phyloP scores from a whole-genome alignment of 2,113 vertebrate species.

The Bettongia penicillata region DNA sequence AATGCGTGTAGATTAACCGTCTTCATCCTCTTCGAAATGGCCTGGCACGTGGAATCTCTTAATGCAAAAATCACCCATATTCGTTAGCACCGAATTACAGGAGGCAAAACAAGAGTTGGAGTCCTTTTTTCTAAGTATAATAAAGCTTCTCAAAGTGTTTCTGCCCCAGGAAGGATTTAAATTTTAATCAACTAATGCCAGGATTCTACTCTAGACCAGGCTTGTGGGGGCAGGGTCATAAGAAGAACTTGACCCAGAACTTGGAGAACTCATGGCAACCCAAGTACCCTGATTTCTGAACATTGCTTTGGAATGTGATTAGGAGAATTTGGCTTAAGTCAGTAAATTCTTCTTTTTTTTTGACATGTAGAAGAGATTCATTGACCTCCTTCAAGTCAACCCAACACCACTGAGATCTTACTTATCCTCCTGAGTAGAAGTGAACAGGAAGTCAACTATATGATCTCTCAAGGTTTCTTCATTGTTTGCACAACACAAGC shows the following conservation, averaged over 20 bases:
- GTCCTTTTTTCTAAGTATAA: neutral
- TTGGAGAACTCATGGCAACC: neutral
- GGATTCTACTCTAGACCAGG: neutral
- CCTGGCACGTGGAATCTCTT: neutral
- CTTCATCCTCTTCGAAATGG: neutral
- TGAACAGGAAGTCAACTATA: slow-evolving; percentile 43
- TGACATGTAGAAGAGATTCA: neutral
- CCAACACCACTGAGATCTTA: neutral
- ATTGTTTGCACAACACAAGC: slow-evolving; percentile 48
- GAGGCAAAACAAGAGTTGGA: neutral
- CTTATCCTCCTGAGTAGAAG: slow-evolving; percentile 48
- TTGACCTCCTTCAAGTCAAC: neutral
- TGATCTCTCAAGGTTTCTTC: slow-evolving; percentile 43
- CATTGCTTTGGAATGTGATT: neutral
- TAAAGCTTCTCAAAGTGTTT: slow-evolving; percentile 30
- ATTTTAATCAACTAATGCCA: neutral
- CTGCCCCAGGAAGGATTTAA: neutral
- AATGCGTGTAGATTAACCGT: neutral
- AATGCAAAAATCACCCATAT: neutral
- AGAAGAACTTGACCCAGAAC: neutral
- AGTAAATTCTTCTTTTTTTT: slow-evolving; percentile 11
- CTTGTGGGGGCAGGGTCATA: neutral
- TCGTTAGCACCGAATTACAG: neutral
- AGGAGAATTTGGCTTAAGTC: neutral
- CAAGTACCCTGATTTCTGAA: neutral